Evolutionary conservation across 2,797 vertebrate species (phyloP).

Genomic region (Pyrocephalus nanus): DNA sequence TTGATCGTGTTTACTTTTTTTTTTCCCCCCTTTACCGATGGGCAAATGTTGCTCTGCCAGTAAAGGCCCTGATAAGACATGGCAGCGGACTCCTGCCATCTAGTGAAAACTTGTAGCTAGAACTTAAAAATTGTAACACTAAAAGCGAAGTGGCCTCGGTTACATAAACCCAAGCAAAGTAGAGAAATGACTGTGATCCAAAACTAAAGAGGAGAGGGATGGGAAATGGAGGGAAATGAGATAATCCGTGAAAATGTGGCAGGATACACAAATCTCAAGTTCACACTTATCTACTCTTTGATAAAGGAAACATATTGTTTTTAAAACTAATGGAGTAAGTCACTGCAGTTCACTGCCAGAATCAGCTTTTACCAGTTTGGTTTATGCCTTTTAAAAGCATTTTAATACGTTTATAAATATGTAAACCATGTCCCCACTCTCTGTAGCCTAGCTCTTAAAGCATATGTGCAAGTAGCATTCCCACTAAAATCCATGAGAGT

Average conservation of each 20-base stretch:
- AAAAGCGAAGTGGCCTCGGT: background rate
- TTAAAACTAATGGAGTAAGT: background rate
- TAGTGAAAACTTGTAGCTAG: conserved; percentile 67
- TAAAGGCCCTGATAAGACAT: background rate
- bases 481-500: background rate
- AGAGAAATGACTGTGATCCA: background rate
- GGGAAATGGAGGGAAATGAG: background rate
- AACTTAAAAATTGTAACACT: background rate
- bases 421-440: background rate
- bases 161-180: background rate
- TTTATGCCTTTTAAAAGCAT: background rate
- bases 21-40: background rate
- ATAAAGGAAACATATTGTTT: background rate
- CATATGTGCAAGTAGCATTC: background rate
- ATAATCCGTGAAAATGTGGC: background rate
- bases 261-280: background rate
- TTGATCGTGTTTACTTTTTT: background rate
- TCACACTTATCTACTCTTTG: background rate
- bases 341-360: background rate
- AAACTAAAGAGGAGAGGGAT: background rate
- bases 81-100: conserved; percentile 75
- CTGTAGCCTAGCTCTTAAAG: background rate
- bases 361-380: background rate
- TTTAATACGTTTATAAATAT: background rate
- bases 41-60: background rate